A percentile compares a stretch with the other conserved stretches of the same genome.
These are phyloP conservation scores for Cossypha heuglini DNA, from an alignment of 2,797 vertebrate genomes.

Conservation along the genomic window DNA sequence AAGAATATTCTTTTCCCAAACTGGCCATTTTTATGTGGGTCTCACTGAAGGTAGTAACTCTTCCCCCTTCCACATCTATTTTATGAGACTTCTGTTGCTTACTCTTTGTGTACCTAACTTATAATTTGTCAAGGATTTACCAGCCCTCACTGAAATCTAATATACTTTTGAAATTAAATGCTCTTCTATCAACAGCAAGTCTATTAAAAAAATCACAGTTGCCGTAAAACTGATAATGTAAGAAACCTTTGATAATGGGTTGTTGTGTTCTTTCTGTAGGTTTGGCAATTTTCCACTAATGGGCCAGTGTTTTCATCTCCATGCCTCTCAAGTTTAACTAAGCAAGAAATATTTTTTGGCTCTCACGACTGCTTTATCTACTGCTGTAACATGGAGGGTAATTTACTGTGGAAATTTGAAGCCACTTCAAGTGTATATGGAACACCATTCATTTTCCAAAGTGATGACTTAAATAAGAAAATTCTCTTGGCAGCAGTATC, in stretches of 20 bases:
- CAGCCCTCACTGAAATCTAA: neutral
- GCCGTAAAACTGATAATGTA: neutral
- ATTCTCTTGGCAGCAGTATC: slow-evolving; percentile 82
- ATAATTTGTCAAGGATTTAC: neutral
- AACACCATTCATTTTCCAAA: slow-evolving; percentile 83
- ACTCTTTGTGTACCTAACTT: neutral
- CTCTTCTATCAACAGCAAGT: neutral
- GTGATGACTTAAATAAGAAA: slow-evolving; percentile 41
- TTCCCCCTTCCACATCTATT: neutral
- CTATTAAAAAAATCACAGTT: neutral
- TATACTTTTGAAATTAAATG: neutral
- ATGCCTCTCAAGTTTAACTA: slow-evolving; percentile 73
- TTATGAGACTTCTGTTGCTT: neutral
- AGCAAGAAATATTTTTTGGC: slow-evolving; percentile 84
- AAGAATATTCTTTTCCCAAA: neutral
- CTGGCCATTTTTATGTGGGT: accelerated
- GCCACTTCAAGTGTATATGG: slow-evolving; percentile 86
- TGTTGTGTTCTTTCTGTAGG: slow-evolving; percentile 71
- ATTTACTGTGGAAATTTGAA: slow-evolving; percentile 86
- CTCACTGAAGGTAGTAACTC: neutral
- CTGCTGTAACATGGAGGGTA: slow-evolving; percentile 83
- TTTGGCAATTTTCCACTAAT: slow-evolving; percentile 85
- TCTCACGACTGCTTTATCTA: slow-evolving; percentile 90
- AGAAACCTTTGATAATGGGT: neutral
- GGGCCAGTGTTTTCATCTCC: slow-evolving; percentile 94